Evolutionary conservation across 2,888 invertebrate species (phyloP).

Genomic region (Drosophila affinis): DNA sequence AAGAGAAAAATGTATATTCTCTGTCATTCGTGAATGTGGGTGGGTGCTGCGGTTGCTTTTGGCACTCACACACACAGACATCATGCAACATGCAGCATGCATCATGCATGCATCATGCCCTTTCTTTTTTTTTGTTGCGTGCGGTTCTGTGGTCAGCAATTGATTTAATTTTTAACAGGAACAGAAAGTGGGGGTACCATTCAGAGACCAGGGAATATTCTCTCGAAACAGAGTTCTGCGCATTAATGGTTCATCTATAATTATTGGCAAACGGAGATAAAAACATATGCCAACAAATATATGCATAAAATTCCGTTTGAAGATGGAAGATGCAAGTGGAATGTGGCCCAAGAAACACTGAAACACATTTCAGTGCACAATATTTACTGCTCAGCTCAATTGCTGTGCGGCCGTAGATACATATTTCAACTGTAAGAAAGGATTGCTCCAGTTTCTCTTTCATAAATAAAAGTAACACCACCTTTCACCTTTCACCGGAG

Average conservation of each 20-base stretch:
- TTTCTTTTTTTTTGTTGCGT: not conserved
- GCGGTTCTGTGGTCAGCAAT: conserved; percentile 37
- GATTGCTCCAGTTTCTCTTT: not conserved
- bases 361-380: not conserved
- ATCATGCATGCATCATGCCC: conserved; percentile 20
- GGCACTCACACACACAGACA: conserved; percentile 10
- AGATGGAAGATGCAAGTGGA: no score
- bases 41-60: conserved; percentile 29
- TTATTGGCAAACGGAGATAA: no score
- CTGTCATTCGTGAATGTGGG: conserved; percentile 17
- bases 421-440: not conserved
- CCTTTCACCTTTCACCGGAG: not conserved
- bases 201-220: not conserved
- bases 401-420: not conserved
- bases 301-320: no score
- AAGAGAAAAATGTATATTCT: conserved; percentile 20
- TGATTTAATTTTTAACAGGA: conserved; percentile 30
- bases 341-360: no score
- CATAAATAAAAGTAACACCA: not conserved
- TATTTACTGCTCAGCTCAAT: conserved; percentile 7
- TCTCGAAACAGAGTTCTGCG: not conserved
- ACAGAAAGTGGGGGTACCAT: not conserved
- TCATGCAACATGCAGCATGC: conserved; percentile 13
- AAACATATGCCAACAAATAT: no score
- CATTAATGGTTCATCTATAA: no score